These are phyloP conservation scores for Podilymbus podiceps DNA, from an alignment of 2,113 vertebrate genomes.

Conservation along the genomic window DNA sequence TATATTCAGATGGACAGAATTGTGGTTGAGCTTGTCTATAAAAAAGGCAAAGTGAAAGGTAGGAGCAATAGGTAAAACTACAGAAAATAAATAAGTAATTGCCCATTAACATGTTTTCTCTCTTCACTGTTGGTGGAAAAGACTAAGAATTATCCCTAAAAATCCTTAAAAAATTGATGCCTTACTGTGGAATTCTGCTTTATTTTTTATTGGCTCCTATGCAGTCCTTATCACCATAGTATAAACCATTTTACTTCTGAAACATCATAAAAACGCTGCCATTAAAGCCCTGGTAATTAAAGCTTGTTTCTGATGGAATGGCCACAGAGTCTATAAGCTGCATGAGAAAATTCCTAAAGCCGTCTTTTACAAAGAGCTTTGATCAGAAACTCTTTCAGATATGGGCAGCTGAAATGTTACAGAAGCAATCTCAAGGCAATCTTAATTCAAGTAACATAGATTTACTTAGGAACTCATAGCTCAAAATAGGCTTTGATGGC, in stretches of 20 bases:
- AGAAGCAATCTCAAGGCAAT: conserved; percentile 48
- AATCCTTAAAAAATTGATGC: neutral
- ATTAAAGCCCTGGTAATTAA: conserved; percentile 38
- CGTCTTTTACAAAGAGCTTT: neutral
- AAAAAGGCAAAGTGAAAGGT: neutral
- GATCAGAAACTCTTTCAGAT: conserved; percentile 36
- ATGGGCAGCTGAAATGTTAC: conserved; percentile 28
- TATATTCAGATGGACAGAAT: neutral
- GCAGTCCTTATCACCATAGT: neutral
- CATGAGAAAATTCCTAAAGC: conserved; percentile 17
- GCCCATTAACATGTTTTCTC: neutral
- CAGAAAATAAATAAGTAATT: neutral
- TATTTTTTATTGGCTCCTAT: neutral
- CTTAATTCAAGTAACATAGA: conserved; percentile 48
- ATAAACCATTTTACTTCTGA: conserved; percentile 16
- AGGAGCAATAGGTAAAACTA: neutral
- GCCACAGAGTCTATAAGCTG: neutral
- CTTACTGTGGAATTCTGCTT: neutral
- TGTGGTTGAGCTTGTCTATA: neutral
- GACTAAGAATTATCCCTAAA: neutral
- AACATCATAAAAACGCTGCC: neutral
- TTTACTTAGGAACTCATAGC: conserved; percentile 26
- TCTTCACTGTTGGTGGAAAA: neutral
- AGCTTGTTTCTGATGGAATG: neutral
- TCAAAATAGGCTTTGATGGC: conserved; percentile 47